Evolutionary conservation across 2,113 vertebrate genomes (phyloP).

Genomic region (Aptenodytes patagonicus): DNA sequence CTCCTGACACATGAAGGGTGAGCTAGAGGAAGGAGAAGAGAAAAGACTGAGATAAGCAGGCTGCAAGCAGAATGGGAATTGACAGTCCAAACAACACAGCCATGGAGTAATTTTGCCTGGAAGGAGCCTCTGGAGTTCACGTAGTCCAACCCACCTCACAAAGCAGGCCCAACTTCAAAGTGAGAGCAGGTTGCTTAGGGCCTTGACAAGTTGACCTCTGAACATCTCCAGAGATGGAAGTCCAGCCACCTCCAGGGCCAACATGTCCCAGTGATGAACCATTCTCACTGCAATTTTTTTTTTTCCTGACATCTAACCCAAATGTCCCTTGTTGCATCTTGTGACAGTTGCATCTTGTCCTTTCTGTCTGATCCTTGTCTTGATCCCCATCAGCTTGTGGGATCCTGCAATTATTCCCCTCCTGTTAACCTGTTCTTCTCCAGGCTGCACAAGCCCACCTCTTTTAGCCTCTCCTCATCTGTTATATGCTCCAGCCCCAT

Average conservation of each 20-base stretch:
- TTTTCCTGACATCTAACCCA: background rate
- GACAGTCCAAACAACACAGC: background rate
- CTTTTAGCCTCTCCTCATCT: background rate
- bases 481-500: background rate
- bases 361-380: background rate
- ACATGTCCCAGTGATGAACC: background rate
- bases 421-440: background rate
- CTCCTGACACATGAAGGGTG: background rate
- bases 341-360: background rate
- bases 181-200: background rate
- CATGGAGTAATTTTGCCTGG: background rate
- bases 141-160: background rate
- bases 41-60: background rate
- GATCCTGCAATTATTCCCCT: background rate
- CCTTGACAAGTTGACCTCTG: background rate
- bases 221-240: background rate
- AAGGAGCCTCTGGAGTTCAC: background rate
- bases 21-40: background rate
- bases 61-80: background rate
- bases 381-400: fast-evolving
- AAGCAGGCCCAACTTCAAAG: background rate
- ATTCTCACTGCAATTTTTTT: background rate
- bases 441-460: background rate
- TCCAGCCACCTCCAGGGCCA: background rate
- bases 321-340: background rate